These are phyloP conservation scores for Tokudaia muenninki DNA, from an alignment of 2,797 vertebrate genomes.

Conservation along the genomic window DNA sequence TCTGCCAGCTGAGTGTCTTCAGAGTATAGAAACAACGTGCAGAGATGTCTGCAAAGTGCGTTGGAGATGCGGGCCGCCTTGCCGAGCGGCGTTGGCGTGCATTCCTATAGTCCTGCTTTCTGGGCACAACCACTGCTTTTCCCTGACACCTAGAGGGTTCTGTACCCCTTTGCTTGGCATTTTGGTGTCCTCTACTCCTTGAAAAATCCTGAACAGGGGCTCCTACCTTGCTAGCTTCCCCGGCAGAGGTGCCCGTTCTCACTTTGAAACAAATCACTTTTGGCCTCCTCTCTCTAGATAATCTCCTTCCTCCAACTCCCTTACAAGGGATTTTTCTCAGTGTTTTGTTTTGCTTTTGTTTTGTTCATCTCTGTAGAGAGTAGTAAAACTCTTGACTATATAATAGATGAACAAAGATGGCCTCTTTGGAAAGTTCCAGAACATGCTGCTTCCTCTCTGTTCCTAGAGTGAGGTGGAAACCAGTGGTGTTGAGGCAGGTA, in stretches of 20 bases:
- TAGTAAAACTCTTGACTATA: conserved; percentile 62
- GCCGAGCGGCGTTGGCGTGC: not conserved
- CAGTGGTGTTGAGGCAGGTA: conserved; percentile 76
- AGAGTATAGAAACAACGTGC: not conserved
- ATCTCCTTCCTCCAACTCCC: not conserved
- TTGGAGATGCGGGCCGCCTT: not conserved
- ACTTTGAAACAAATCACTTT: not conserved
- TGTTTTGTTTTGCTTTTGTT: conserved; percentile 22
- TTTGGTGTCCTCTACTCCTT: conserved; percentile 53
- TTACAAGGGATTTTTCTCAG: not conserved
- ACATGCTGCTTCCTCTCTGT: conserved; percentile 86
- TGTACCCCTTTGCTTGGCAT: not conserved
- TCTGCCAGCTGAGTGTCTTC: not conserved
- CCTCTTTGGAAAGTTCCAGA: conserved; percentile 91
- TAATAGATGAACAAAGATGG: conserved; percentile 84
- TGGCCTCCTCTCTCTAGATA: conserved; percentile 6
- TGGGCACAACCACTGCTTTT: not conserved
- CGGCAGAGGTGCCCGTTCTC: conserved; percentile 24
- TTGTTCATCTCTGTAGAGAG: not conserved
- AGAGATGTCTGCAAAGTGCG: not conserved
- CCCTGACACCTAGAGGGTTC: not conserved
- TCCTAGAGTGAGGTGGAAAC: conserved; percentile 69
- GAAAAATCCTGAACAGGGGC: conserved; percentile 64
- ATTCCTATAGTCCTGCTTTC: not conserved
- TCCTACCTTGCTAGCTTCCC: conserved; percentile 25